These are phyloP conservation scores for Pristionchus pacificus DNA, from an alignment of 1,140 invertebrate genomes.

Conservation along the genomic window DNA sequence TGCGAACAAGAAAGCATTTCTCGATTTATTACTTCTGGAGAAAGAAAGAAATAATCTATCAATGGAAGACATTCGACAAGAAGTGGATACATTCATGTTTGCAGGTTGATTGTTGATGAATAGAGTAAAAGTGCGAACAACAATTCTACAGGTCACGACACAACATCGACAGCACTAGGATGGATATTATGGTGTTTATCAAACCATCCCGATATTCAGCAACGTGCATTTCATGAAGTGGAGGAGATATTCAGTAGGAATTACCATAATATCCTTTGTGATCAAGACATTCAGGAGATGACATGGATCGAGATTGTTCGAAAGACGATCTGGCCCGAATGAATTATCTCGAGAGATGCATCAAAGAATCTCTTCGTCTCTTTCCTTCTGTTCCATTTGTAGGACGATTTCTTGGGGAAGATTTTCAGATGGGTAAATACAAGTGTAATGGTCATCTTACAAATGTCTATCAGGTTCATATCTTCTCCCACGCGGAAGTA, in stretches of 20 bases:
- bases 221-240: slow-evolving; percentile 74
- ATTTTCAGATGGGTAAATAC: slow-evolving; percentile 62
- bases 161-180: slow-evolving; percentile 69
- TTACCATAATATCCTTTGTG: slow-evolving; percentile 43
- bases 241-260: slow-evolving; percentile 70
- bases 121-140: neutral
- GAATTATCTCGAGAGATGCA: slow-evolving; percentile 75
- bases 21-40: slow-evolving; percentile 81
- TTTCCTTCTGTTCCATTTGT: slow-evolving; percentile 65
- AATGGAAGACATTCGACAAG: slow-evolving; percentile 63
- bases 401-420: slow-evolving; percentile 69
- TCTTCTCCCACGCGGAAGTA: slow-evolving; percentile 66
- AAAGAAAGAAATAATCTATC: slow-evolving; percentile 68
- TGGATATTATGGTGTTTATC: slow-evolving; percentile 60
- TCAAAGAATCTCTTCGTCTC: slow-evolving; percentile 74
- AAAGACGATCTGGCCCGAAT: slow-evolving; percentile 75
- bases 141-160: slow-evolving; percentile 51
- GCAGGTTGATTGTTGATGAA: slow-evolving; percentile 52
- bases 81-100: slow-evolving; percentile 77
- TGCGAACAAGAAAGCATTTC: slow-evolving; percentile 83
- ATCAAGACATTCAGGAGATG: slow-evolving; percentile 59
- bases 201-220: slow-evolving; percentile 63
- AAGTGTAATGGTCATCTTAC: slow-evolving; percentile 13
- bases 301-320: slow-evolving; percentile 69
- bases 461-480: slow-evolving; percentile 55